A percentile compares a stretch with the other conserved stretches of the same genome.
Conservation (phyloP, 2,888 invertebrate genomes). For the Drosophila monieri region DNA sequence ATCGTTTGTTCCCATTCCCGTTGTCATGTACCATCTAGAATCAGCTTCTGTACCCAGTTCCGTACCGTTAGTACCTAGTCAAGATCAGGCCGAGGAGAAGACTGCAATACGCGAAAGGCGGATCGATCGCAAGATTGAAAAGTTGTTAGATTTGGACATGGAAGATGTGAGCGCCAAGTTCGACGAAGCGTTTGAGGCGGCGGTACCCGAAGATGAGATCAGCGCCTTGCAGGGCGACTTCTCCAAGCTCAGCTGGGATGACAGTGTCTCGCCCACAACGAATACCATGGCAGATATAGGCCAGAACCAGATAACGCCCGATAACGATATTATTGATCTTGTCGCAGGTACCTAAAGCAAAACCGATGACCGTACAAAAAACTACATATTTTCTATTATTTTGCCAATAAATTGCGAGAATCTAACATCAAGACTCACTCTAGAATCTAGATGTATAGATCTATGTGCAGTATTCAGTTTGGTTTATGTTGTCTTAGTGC, state of each 20-base stretch:
- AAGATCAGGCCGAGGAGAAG: slow-evolving; percentile 57
- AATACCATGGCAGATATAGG: slow-evolving; percentile 83
- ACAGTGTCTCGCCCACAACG: slow-evolving; percentile 83
- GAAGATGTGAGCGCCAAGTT: slow-evolving; percentile 80
- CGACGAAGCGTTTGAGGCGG: slow-evolving; percentile 80
- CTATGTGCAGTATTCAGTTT: slow-evolving; percentile 43
- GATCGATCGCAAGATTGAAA: slow-evolving; percentile 82
- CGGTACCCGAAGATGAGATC: slow-evolving; percentile 83
- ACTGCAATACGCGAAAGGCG: slow-evolving; percentile 71
- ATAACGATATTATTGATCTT: slow-evolving; percentile 83
- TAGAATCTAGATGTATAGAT: slow-evolving; percentile 25
- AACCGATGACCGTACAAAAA: neutral
- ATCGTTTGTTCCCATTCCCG: slow-evolving; percentile 54
- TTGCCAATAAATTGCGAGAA: slow-evolving; percentile 46
- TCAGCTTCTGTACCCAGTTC: slow-evolving; percentile 11
- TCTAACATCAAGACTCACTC: slow-evolving; percentile 42
- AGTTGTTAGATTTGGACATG: slow-evolving; percentile 79
- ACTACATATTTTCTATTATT: slow-evolving; percentile 3
- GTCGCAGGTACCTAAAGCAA: slow-evolving; percentile 80
- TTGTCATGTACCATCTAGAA: slow-evolving; percentile 24
- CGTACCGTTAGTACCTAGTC: slow-evolving; percentile 51
- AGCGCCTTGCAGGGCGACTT: slow-evolving; percentile 83
- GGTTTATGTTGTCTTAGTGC: slow-evolving; percentile 50
- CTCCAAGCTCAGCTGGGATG: slow-evolving; percentile 84
- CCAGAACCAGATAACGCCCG: slow-evolving; percentile 82